A percentile compares a stretch with the other conserved stretches of the same genome.
Conservation (phyloP, 2,888 invertebrate species). For the Catocala sponsa region DNA sequence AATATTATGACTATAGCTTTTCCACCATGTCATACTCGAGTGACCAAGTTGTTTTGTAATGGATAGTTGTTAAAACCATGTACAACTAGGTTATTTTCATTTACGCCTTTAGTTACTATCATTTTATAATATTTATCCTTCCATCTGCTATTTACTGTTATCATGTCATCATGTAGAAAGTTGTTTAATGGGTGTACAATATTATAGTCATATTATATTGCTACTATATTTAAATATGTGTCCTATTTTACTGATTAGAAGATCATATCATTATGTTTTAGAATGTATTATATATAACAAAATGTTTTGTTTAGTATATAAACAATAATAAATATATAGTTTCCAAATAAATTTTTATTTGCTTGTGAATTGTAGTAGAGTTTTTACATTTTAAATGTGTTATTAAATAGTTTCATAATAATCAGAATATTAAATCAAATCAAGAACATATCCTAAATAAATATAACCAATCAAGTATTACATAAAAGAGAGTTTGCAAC, state of each 20-base stretch:
- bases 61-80: constrained; percentile 23
- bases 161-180: constrained; percentile 21
- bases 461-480: not conserved
- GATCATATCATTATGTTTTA: too few relatives aligned
- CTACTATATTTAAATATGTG: not conserved
- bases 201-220: not conserved
- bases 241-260: not conserved
- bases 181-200: not conserved
- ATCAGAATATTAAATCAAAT: too few relatives aligned
- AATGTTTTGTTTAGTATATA: too few relatives aligned
- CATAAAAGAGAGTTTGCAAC: constrained; percentile 21
- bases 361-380: too few relatives aligned
- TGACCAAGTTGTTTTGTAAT: constrained; percentile 49
- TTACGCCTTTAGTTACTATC: not conserved
- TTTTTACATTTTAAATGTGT: too few relatives aligned
- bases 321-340: too few relatives aligned
- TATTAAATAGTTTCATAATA: too few relatives aligned
- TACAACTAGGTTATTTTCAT: constrained; percentile 4
- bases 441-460: too few relatives aligned
- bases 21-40: constrained; percentile 48
- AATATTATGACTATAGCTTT: constrained; percentile 20
- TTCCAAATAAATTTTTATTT: too few relatives aligned
- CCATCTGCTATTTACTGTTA: constrained; percentile 38
- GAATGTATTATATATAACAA: too few relatives aligned
- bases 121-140: constrained; percentile 9